Conservation (phyloP, 2,113 vertebrate genomes). For the Cyprinus carpio region DNA sequence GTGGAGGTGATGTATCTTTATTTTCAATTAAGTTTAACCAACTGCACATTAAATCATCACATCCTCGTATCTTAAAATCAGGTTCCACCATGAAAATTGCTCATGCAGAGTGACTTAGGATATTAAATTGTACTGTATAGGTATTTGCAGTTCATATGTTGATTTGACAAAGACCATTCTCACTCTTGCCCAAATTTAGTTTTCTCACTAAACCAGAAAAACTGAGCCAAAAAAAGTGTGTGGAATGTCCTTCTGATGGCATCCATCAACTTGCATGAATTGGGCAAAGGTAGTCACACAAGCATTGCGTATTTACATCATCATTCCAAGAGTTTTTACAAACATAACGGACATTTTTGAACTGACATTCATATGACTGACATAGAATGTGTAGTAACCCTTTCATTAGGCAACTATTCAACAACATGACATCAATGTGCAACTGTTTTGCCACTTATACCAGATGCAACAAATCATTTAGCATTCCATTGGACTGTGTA, state of each 20-base stretch:
- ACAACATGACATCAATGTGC: background rate
- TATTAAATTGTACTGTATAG: background rate
- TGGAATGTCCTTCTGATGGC: background rate
- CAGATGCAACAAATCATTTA: background rate
- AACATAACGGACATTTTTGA: background rate
- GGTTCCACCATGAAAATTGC: background rate
- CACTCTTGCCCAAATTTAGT: background rate
- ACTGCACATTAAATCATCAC: background rate
- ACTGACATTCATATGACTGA: background rate
- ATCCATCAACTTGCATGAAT: background rate
- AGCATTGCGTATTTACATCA: background rate
- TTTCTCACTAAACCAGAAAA: background rate
- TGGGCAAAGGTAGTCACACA: background rate
- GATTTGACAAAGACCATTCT: background rate
- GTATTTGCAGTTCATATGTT: background rate
- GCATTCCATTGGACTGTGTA: background rate
- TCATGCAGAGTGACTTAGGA: background rate
- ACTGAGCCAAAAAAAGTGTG: background rate
- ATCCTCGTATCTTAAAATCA: background rate
- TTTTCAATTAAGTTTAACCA: background rate
- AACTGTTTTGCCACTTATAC: background rate
- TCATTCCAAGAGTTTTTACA: background rate
- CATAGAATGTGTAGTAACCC: background rate
- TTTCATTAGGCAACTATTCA: background rate
- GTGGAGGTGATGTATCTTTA: constrained; percentile 80